Percentiles rank a stretch among this genome's conserved stretches.
Evolutionary conservation across 2,113 vertebrate genomes (phyloP).

Genomic region (Dipodomys ordii): DNA sequence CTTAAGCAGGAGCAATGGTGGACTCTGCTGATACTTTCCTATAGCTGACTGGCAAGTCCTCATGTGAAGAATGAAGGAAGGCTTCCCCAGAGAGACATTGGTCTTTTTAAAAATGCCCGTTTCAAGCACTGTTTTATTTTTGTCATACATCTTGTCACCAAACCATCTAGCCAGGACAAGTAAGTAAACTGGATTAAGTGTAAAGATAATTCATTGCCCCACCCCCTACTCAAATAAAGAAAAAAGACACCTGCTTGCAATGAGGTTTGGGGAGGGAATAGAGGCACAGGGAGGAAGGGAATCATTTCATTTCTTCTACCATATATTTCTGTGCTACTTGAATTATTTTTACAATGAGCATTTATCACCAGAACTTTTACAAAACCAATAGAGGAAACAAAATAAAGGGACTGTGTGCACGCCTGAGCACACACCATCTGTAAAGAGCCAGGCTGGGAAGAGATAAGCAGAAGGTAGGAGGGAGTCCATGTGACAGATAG

Average conservation of each 20-base stretch:
- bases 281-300: not conserved
- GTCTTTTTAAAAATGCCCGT: not conserved
- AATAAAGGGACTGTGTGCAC: not conserved
- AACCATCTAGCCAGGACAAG: not conserved
- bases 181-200: not conserved
- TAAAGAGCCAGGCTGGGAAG: not conserved
- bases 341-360: constrained; percentile 29
- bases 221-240: not conserved
- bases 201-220: not conserved
- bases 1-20: not conserved
- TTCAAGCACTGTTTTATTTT: not conserved
- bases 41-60: not conserved
- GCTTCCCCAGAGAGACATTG: not conserved
- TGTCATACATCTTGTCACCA: not conserved
- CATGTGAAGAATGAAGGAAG: not conserved
- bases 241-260: not conserved
- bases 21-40: too few species aligned
- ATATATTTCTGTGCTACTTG: not conserved
- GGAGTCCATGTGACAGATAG: not conserved
- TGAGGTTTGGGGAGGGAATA: not conserved
- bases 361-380: constrained; percentile 53
- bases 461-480: not conserved
- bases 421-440: not conserved
- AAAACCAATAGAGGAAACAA: constrained; percentile 49
- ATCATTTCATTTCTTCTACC: not conserved